Base-by-base conservation (phyloP, 2,888 invertebrate genomes). In the Eurois occulta region DNA sequence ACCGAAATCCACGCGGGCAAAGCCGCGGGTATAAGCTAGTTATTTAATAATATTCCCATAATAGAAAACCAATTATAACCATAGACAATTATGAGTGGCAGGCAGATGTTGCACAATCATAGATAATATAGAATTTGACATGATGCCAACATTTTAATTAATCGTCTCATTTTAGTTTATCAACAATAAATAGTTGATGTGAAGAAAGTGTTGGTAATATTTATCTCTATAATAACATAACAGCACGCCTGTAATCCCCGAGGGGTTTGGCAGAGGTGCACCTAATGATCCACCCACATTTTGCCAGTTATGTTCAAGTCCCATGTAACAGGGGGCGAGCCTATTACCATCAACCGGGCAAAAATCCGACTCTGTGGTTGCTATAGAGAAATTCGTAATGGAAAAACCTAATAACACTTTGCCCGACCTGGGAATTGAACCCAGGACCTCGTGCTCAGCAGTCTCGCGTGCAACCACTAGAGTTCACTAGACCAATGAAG, bases 81-180 rank as follows among this genome's bases (percentile, higher is more conserved):
- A 16, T 48, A 69, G 64, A 55, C 58, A 21, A 80, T 66, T 66
- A 73, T 24, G 16, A 48, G 67, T 75, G 16, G 24, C 81, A 80
- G 18, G 2, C 28, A 72, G 58, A 65, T 62, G 38, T 11, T 41
- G 10, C 24, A 11, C 41, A 16, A 52, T 43, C 6, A 0, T 43
- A 52, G 18, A 46, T 38, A 13, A 24, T 67, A 70, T 64, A 58
- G 35, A 64, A 64, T 64, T 82, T 85, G 82, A 68, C 76, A 85
- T 46, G 21, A 65, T 74, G 82, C 86, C 86, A 83, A 81, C n/a
- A n/a, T 75, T 81, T 69, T 69, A 46, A 81, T 75, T 6, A 43
- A 75, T 52, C 64, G n/a, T 48, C 13, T 77, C n/a, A n/a, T 48
- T 70, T 52, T 43, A 35, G 13, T 62, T 52, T 41, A 35, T 35